These are phyloP conservation scores for Piscicola geometra DNA, from an alignment of 2,888 invertebrate species.

Conservation along the genomic window DNA sequence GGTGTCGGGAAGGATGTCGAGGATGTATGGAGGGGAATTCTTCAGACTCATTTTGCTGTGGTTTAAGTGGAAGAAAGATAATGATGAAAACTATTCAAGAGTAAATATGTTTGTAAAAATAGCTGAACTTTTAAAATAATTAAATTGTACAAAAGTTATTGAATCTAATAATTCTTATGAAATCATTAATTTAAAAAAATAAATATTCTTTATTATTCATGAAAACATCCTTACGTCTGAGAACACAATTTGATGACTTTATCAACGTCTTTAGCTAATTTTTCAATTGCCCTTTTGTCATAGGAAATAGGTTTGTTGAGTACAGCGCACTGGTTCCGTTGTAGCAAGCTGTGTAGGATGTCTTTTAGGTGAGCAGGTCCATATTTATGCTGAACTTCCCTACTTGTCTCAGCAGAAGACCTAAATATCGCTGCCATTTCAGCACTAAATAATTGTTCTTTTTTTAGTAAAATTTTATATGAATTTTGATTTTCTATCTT, in stretches of 20 bases:
- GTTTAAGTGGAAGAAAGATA: no score
- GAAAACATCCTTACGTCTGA: slow-evolving; percentile 15
- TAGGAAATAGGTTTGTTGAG: slow-evolving; percentile 4
- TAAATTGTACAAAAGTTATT: no score
- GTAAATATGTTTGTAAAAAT: no score
- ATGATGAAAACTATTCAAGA: no score
- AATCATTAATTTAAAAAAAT: no score
- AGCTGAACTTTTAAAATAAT: no score
- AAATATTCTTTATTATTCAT: no score
- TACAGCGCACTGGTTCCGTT: slow-evolving; percentile 5
- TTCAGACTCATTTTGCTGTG: slow-evolving; percentile 31
- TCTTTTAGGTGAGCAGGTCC: slow-evolving; percentile 22
- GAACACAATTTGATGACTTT: slow-evolving; percentile 30
- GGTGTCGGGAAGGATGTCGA: slow-evolving; percentile 97
- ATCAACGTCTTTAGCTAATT: slow-evolving; percentile 28
- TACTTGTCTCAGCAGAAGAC: not conserved
- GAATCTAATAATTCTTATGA: no score
- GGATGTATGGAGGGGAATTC: slow-evolving; percentile 88
- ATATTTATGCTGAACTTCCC: slow-evolving; percentile 21
- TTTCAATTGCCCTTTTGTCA: slow-evolving; percentile 28
- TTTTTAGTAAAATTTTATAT: not conserved
- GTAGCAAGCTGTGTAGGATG: slow-evolving; percentile 9
- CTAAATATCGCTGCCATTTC: not conserved
- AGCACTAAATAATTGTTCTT: not conserved
- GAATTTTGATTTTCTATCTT: not conserved